These are phyloP conservation scores for Daphoenositta chrysoptera DNA, from an alignment of 2,113 vertebrate genomes.

Conservation along the genomic window DNA sequence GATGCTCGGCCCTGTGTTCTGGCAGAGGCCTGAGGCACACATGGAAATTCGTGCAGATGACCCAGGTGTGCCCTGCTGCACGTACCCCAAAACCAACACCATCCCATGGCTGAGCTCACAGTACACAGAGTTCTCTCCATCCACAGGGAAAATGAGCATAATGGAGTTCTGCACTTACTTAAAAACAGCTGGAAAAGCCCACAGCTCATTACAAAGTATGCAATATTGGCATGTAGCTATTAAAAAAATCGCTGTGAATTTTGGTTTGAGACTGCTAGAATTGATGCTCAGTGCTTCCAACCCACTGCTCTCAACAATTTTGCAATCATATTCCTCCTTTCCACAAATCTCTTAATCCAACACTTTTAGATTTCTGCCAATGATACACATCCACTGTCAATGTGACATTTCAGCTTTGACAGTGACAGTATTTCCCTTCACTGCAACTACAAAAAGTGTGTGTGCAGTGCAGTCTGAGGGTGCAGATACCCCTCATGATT, in stretches of 20 bases:
- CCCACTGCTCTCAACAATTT: not conserved
- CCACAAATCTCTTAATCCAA: not conserved
- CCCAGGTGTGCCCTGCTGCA: not conserved
- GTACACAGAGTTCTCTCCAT: not conserved
- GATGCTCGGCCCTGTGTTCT: not conserved
- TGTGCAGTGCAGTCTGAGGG: not conserved
- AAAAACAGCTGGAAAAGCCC: not conserved
- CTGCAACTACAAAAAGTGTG: not conserved
- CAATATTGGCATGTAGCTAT: not conserved
- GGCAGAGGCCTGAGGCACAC: not conserved
- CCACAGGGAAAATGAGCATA: not conserved
- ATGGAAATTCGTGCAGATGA: not conserved
- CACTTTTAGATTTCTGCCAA: not conserved
- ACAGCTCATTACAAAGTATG: not conserved
- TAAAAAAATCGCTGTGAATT: not conserved
- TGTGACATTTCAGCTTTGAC: not conserved
- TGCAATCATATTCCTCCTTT: not conserved
- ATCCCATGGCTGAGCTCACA: not conserved
- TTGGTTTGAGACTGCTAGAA: not conserved
- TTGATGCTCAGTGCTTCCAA: rapidly evolving
- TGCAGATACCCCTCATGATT: not conserved
- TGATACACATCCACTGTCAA: not conserved
- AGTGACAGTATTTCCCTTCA: not conserved
- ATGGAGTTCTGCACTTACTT: not conserved
- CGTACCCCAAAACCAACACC: not conserved